These are phyloP conservation scores for Bradypodion ventrale DNA, from an alignment of 2,797 vertebrate species.

Conservation along the genomic window DNA sequence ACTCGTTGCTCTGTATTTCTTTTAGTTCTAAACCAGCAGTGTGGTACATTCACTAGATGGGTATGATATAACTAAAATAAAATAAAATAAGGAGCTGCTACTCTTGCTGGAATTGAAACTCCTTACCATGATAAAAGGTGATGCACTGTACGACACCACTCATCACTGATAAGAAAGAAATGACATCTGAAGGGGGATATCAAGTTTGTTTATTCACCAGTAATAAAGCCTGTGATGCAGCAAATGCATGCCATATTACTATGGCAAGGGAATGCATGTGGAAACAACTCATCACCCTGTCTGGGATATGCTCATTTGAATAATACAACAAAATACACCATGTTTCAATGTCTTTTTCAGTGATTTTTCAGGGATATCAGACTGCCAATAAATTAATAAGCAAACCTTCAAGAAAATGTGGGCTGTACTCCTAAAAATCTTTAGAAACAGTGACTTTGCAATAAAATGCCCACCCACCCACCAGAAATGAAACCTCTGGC, in stretches of 20 bases:
- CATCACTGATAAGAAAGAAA: background rate
- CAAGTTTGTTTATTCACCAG: background rate
- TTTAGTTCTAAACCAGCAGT: too few species aligned
- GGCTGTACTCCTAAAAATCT: too few species aligned
- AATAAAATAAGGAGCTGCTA: too few species aligned
- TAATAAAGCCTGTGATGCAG: conserved; percentile 3
- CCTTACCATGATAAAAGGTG: background rate
- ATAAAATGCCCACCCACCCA: too few species aligned
- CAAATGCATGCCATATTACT: background rate
- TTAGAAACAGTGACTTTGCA: too few species aligned
- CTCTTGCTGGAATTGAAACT: background rate
- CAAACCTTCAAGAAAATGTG: too few species aligned
- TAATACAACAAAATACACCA: background rate
- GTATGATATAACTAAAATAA: too few species aligned
- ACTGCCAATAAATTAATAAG: too few species aligned
- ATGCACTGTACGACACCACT: background rate
- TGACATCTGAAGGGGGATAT: background rate
- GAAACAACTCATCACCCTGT: background rate
- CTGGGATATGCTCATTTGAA: background rate
- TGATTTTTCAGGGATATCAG: background rate
- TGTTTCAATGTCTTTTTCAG: background rate
- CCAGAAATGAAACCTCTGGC: too few species aligned
- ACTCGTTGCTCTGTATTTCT: too few species aligned
- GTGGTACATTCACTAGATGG: too few species aligned
- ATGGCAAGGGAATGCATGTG: background rate